phyloP scores from a whole-genome alignment of 2,797 vertebrate species.

The Zenarchopterus dispar region DNA sequence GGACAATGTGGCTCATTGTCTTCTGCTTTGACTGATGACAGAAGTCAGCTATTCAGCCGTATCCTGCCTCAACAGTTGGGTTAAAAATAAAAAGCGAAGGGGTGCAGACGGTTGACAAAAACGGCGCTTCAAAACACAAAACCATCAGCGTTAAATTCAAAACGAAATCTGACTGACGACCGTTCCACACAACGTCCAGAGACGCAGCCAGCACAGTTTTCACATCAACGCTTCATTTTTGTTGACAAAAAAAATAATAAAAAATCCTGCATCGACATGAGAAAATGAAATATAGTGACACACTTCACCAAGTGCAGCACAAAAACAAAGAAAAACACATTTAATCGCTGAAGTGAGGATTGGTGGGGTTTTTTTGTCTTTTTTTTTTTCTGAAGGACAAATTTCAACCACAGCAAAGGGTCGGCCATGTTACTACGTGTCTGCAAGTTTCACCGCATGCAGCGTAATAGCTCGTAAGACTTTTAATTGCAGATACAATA shows the following conservation, averaged over 20 bases:
- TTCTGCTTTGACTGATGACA: constrained; percentile 69
- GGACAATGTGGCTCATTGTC: constrained; percentile 62
- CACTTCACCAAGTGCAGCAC: too few species aligned
- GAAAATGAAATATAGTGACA: too few species aligned
- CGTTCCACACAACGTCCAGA: background rate
- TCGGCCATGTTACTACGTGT: background rate
- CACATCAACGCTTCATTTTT: too few species aligned
- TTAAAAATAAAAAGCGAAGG: constrained; percentile 5
- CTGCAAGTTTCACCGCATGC: constrained; percentile 43
- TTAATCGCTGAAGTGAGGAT: background rate
- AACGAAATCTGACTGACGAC: background rate
- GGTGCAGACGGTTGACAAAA: too few species aligned
- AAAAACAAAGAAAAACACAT: too few species aligned
- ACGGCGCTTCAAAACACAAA: too few species aligned
- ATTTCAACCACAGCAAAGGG: constrained; percentile 10
- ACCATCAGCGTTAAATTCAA: too few species aligned
- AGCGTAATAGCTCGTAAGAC: constrained; percentile 18
- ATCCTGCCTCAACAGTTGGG: constrained; percentile 58
- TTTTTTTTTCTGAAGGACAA: constrained; percentile 3
- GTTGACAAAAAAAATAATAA: too few species aligned
- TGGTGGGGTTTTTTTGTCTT: background rate
- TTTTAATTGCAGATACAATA: constrained; percentile 24
- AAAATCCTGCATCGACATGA: too few species aligned
- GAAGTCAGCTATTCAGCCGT: constrained; percentile 55
- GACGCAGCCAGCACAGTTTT: too few species aligned